Evolutionary conservation across 2,113 vertebrate species (phyloP).

Genomic region (Cyprinus carpio): DNA sequence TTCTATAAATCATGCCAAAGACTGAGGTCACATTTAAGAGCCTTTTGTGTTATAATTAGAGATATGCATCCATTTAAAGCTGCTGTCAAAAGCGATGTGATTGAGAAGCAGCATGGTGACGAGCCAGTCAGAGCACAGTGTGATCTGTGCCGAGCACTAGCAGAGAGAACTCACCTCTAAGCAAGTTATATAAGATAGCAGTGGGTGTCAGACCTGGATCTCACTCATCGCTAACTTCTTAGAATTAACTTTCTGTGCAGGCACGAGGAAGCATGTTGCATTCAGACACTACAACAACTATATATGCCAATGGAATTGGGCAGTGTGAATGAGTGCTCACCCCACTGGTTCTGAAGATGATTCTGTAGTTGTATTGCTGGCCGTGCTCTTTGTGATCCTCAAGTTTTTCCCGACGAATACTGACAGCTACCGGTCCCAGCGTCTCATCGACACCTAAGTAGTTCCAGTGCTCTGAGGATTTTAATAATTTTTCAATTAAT

Average conservation of each 20-base stretch:
- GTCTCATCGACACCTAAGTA: slow-evolving; percentile 98
- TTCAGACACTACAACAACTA: slow-evolving; percentile 1
- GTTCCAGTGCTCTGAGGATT: slow-evolving; percentile 92
- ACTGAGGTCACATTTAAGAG: slow-evolving; percentile 23
- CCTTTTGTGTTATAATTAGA: slow-evolving; percentile 35
- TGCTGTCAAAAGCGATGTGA: slow-evolving; percentile 42
- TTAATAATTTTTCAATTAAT: not conserved
- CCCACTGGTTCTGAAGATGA: slow-evolving; percentile 98
- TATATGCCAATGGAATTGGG: not conserved
- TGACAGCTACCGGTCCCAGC: slow-evolving; percentile 94
- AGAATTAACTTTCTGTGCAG: slow-evolving; percentile 19
- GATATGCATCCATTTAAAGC: slow-evolving; percentile 30
- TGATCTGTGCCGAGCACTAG: slow-evolving; percentile 33
- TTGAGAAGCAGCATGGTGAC: slow-evolving; percentile 39
- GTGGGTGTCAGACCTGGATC: slow-evolving; percentile 51
- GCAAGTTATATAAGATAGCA: slow-evolving; percentile 45
- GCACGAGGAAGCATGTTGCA: slow-evolving; percentile 13
- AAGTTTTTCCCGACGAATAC: slow-evolving; percentile 93
- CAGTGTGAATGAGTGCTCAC: slow-evolving; percentile 69
- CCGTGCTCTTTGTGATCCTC: slow-evolving; percentile 97
- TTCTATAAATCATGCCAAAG: slow-evolving; percentile 45
- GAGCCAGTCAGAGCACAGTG: slow-evolving; percentile 20
- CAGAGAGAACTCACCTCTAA: slow-evolving; percentile 39
- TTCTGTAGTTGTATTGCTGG: slow-evolving; percentile 92
- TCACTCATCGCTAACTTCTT: slow-evolving; percentile 36